These are phyloP conservation scores for Blastobasis adustella DNA, from an alignment of 2,888 invertebrate species.

Conservation along the genomic window DNA sequence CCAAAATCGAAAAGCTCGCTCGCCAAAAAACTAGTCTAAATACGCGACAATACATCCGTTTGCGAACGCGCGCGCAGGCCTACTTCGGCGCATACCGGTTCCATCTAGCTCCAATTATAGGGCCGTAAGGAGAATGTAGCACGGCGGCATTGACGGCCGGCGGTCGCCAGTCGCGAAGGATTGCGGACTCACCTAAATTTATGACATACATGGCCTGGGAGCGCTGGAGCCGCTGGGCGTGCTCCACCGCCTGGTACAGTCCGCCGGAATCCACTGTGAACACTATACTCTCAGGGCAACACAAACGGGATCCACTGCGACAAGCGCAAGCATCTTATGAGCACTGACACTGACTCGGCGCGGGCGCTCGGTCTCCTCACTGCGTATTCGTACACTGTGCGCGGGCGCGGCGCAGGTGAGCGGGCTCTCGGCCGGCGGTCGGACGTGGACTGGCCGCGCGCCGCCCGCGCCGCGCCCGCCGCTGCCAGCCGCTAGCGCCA, in stretches of 20 bases:
- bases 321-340: conserved; percentile 62
- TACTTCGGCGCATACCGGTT: conserved; percentile 49
- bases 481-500: conserved; percentile 15
- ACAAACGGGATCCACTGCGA: conserved; percentile 61
- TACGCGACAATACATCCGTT: conserved; percentile 15
- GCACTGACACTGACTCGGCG: conserved; percentile 44
- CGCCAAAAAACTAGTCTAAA: conserved; percentile 34
- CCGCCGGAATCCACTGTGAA: conserved; percentile 70
- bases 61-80: conserved; percentile 18
- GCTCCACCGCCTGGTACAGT: conserved; percentile 70
- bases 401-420: conserved; percentile 38
- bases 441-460: conserved; percentile 26
- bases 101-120: conserved; percentile 57
- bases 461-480: conserved; percentile 16
- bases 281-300: conserved; percentile 51
- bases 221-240: conserved; percentile 68
- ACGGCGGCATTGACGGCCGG: conserved; percentile 16
- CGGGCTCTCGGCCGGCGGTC: conserved; percentile 54
- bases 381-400: conserved; percentile 16
- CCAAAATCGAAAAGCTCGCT: conserved; percentile 20
- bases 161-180: conserved; percentile 33
- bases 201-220: conserved; percentile 75
- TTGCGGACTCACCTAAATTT: conserved; percentile 71
- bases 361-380: conserved; percentile 35
- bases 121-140: conserved; percentile 46